These are phyloP conservation scores for Sebastes miniatus DNA, from an alignment of 2,797 vertebrate species.

Conservation along the genomic window DNA sequence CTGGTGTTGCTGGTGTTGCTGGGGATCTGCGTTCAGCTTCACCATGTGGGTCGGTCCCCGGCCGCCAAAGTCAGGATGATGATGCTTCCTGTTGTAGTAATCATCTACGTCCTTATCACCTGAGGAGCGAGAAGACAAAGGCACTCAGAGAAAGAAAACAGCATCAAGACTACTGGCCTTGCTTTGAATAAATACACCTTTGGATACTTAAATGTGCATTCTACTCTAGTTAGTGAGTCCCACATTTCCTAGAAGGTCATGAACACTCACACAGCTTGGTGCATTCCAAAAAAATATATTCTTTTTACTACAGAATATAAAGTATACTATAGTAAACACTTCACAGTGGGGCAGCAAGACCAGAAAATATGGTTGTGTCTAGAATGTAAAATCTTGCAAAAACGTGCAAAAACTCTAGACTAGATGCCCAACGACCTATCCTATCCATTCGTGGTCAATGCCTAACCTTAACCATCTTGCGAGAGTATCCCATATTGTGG, in stretches of 20 bases:
- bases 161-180: no score
- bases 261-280: no score
- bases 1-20: conserved; percentile 81
- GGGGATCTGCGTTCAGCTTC: conserved; percentile 84
- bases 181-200: not conserved
- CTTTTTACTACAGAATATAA: not conserved
- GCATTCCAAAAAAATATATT: not conserved
- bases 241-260: not conserved
- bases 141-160: not conserved
- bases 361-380: no score
- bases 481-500: no score
- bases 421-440: no score
- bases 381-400: no score
- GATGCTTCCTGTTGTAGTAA: conserved; percentile 92
- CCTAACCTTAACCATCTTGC: no score
- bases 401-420: no score
- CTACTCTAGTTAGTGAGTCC: not conserved
- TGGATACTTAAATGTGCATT: not conserved
- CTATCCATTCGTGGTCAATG: no score
- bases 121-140: conserved; percentile 43
- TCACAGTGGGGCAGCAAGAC: not conserved
- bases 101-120: conserved; percentile 93
- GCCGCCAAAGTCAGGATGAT: conserved; percentile 87
- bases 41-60: conserved; percentile 91
- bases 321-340: not conserved